phyloP scores from a whole-genome alignment of 2,113 vertebrate genomes.

The Corvus moneduloides region DNA sequence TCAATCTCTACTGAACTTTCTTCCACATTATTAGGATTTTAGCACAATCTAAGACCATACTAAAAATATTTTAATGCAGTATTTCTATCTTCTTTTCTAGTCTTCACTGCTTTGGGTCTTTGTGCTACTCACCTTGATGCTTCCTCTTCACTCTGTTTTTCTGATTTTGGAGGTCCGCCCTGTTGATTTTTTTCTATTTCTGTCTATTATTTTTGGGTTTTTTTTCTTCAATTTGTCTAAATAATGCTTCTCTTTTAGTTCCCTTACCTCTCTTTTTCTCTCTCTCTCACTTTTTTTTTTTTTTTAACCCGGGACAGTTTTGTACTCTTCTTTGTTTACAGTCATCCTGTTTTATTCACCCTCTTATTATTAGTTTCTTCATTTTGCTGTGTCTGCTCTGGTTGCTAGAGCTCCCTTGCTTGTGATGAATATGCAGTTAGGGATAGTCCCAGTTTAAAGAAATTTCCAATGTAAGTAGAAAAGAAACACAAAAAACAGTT shows the following conservation, averaged over 20 bases:
- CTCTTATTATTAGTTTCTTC: background rate
- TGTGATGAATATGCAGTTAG: background rate
- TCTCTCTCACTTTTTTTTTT: background rate
- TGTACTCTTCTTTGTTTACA: background rate
- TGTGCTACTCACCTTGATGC: background rate
- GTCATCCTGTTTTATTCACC: background rate
- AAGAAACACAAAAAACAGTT: background rate
- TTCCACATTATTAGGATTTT: background rate
- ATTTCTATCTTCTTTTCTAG: background rate
- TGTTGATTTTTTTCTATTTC: background rate
- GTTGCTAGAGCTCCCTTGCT: background rate
- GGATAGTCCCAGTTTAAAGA: background rate
- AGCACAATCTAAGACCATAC: background rate
- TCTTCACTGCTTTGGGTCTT: background rate
- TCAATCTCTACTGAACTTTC: background rate
- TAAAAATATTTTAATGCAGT: background rate
- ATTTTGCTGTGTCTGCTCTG: background rate
- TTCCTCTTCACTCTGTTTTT: background rate
- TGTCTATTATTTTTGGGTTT: background rate
- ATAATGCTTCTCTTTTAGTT: background rate
- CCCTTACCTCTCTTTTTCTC: background rate
- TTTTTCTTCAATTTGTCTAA: background rate
- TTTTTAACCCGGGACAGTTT: background rate
- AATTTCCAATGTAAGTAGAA: background rate
- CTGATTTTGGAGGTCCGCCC: background rate